phyloP scores from a whole-genome alignment of 2,797 vertebrate genomes.

The Gallirallus australis region DNA sequence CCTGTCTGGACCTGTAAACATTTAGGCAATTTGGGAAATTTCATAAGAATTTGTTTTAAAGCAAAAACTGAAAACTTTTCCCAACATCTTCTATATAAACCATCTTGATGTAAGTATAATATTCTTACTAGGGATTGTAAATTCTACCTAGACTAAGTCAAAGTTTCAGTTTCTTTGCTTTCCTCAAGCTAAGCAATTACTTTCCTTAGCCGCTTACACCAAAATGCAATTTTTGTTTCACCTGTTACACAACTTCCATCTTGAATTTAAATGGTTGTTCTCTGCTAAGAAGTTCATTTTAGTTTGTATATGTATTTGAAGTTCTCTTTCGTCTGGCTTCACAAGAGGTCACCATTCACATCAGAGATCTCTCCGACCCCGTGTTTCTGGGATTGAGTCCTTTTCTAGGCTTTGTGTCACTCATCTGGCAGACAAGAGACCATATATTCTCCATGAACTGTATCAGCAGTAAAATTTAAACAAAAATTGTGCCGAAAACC shows the following conservation, averaged over 20 bases:
- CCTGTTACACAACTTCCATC: neutral
- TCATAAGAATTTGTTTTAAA: neutral
- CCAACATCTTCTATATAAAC: neutral
- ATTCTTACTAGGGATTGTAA: neutral
- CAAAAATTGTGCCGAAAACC: neutral
- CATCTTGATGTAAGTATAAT: neutral
- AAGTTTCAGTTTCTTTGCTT: neutral
- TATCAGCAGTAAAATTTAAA: neutral
- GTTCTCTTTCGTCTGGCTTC: neutral
- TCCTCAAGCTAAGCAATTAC: neutral
- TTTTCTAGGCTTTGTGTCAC: neutral
- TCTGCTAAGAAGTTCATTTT: neutral
- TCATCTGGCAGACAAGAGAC: neutral
- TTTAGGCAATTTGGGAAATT: neutral
- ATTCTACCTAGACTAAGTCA: neutral
- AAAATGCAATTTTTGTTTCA: neutral
- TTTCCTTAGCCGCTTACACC: neutral
- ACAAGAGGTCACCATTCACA: neutral
- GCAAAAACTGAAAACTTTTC: neutral
- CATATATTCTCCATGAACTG: neutral
- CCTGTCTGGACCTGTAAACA: accelerated
- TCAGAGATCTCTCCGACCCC: neutral
- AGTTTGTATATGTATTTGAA: neutral
- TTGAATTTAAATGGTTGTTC: neutral
- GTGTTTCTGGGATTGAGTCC: neutral